A percentile compares a stretch with the other conserved stretches of the same genome.
phyloP scores from a whole-genome alignment of 2,888 invertebrate species.

The Seira musarum region DNA sequence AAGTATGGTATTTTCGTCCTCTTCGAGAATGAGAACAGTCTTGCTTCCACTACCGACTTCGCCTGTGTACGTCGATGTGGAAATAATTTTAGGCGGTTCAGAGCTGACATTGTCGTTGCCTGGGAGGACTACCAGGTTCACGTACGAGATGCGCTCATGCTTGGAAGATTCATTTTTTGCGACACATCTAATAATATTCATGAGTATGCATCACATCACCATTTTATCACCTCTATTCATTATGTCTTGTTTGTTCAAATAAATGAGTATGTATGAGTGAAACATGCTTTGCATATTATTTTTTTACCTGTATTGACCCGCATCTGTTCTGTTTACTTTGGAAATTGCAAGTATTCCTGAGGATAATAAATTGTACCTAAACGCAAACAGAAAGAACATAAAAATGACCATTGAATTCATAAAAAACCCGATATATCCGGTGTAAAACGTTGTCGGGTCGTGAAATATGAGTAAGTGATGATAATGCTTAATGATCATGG shows the following conservation, averaged over 20 bases:
- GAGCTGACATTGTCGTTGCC: conserved; percentile 49
- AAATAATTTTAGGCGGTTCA: conserved; percentile 60
- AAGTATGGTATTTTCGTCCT: conserved; percentile 59
- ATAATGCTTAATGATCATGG: too few relatives aligned
- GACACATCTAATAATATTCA: conserved; percentile 58
- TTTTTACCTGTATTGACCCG: conserved; percentile 62
- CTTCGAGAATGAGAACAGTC: conserved; percentile 57
- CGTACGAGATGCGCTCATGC: conserved; percentile 54
- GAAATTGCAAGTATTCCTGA: conserved; percentile 67
- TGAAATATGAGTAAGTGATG: too few relatives aligned
- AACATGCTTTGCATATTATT: background rate
- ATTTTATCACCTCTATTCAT: conserved; percentile 1
- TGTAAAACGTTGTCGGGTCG: too few relatives aligned
- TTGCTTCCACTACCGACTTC: conserved; percentile 37
- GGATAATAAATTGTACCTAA: conserved; percentile 64
- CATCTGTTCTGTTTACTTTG: conserved; percentile 57
- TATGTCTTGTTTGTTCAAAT: background rate
- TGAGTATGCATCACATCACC: conserved; percentile 1
- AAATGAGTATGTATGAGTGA: background rate
- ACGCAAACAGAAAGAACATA: conserved; percentile 8
- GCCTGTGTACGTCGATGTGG: conserved; percentile 32
- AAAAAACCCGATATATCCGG: too few relatives aligned
- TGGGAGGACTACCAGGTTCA: conserved; percentile 60
- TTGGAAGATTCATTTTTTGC: conserved; percentile 60
- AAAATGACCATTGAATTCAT: too few relatives aligned